These are phyloP conservation scores for Pelochelys cantorii DNA, from an alignment of 2,797 vertebrate genomes.

Conservation along the genomic window DNA sequence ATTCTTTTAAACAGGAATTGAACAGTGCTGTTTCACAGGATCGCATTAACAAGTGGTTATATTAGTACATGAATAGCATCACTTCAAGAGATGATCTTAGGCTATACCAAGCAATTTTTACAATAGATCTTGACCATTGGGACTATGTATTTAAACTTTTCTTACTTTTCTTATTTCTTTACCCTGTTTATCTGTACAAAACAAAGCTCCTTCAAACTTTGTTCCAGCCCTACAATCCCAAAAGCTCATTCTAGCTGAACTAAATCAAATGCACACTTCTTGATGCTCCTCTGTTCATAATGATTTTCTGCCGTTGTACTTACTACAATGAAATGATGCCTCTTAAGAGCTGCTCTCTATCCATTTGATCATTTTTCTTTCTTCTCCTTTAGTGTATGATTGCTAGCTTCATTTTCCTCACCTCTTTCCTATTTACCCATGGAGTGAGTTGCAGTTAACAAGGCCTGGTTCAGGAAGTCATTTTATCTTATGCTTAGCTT, in stretches of 20 bases:
- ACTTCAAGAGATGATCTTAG: constrained; percentile 40
- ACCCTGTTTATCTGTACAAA: background rate
- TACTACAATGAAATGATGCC: background rate
- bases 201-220: constrained; percentile 3
- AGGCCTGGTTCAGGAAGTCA: no score
- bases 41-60: constrained; percentile 25
- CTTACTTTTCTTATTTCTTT: background rate
- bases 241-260: background rate
- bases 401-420: background rate
- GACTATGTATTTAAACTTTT: background rate
- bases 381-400: background rate
- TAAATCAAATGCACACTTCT: constrained; percentile 29
- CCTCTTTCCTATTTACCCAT: background rate
- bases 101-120: constrained; percentile 31
- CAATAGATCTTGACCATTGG: constrained; percentile 1
- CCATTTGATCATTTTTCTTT: constrained; percentile 28
- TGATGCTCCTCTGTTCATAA: background rate
- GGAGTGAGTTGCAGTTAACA: background rate
- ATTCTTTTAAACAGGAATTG: constrained; percentile 47
- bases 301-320: constrained; percentile 41
- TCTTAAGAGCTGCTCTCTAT: background rate
- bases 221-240: constrained; percentile 8
- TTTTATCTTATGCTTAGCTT: no score
- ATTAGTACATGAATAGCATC: constrained; percentile 49
- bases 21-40: constrained; percentile 19